phyloP scores from a whole-genome alignment of 53 echinoderm and acorn worm genomes.

The Actinopyga echinites region DNA sequence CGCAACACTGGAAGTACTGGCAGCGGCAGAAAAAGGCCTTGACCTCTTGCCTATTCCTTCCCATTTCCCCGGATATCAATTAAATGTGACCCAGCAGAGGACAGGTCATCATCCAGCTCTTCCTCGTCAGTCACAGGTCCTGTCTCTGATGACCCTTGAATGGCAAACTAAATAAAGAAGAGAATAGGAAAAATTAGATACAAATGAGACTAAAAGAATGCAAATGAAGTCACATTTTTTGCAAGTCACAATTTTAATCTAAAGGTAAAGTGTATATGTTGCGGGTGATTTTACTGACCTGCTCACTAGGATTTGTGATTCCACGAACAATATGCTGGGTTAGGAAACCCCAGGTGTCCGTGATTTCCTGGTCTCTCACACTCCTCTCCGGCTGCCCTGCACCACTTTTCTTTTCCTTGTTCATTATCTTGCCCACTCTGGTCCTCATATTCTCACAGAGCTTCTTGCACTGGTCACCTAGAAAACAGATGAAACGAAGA shows the following conservation, averaged over 20 bases:
- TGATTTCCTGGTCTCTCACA: not conserved
- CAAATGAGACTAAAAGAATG: constrained; percentile 4
- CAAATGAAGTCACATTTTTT: not conserved
- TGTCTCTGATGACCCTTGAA: too few species aligned
- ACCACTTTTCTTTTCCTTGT: constrained; percentile 4
- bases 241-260: too few species aligned
- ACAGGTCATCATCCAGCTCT: too few species aligned
- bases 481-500: not conserved
- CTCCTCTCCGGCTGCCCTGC: not conserved
- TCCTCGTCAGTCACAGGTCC: too few species aligned
- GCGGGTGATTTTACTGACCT: not conserved
- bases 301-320: not conserved
- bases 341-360: not conserved
- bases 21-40: not conserved
- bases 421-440: not conserved
- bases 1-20: not conserved
- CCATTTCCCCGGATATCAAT: too few species aligned
- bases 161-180: too few species aligned
- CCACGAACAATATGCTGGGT: not conserved
- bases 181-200: not conserved
- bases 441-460: constrained; percentile 4
- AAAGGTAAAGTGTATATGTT: too few species aligned
- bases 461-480: constrained; percentile 7
- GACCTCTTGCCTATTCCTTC: too few species aligned
- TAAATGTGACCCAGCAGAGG: too few species aligned